A percentile compares a stretch with the other conserved stretches of the same genome.
Conservation (phyloP, 2,888 invertebrate genomes). For the Papilio protenor region DNA sequence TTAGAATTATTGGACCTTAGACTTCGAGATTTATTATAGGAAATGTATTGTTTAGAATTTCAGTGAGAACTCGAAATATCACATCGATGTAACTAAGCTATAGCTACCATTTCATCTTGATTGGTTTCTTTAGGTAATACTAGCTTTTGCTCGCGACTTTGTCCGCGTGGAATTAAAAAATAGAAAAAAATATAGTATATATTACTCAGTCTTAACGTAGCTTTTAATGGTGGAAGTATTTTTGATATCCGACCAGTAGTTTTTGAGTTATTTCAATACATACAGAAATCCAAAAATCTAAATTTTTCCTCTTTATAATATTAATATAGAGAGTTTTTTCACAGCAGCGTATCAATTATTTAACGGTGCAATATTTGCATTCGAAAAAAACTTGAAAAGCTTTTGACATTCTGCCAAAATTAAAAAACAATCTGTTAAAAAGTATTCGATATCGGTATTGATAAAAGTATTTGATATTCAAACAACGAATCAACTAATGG, state of each 20-base stretch:
- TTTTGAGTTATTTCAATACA: too few relatives aligned
- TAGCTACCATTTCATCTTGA: neutral
- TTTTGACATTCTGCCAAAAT: slow-evolving; percentile 35
- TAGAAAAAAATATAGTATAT: too few relatives aligned
- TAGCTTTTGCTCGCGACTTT: too few relatives aligned
- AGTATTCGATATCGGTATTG: slow-evolving; percentile 4
- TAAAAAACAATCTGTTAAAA: slow-evolving; percentile 24
- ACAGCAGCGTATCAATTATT: neutral
- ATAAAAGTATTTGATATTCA: slow-evolving; percentile 24
- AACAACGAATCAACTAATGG: slow-evolving; percentile 37
- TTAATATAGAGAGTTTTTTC: too few relatives aligned
- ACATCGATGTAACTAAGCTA: neutral
- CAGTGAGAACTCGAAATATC: neutral
- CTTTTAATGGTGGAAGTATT: too few relatives aligned
- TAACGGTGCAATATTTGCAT: neutral
- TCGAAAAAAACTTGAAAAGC: neutral
- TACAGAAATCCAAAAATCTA: too few relatives aligned
- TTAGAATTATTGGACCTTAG: slow-evolving; percentile 11
- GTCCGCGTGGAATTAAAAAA: too few relatives aligned
- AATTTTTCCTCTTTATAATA: too few relatives aligned
- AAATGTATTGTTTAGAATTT: neutral
- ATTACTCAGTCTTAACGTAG: too few relatives aligned
- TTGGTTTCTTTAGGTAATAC: neutral
- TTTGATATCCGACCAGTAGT: too few relatives aligned
- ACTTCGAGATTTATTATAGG: neutral